A percentile compares a stretch with the other conserved stretches of the same genome.
Evolutionary conservation across 2,888 invertebrate species (phyloP).

Genomic region (Catonia carolina): DNA sequence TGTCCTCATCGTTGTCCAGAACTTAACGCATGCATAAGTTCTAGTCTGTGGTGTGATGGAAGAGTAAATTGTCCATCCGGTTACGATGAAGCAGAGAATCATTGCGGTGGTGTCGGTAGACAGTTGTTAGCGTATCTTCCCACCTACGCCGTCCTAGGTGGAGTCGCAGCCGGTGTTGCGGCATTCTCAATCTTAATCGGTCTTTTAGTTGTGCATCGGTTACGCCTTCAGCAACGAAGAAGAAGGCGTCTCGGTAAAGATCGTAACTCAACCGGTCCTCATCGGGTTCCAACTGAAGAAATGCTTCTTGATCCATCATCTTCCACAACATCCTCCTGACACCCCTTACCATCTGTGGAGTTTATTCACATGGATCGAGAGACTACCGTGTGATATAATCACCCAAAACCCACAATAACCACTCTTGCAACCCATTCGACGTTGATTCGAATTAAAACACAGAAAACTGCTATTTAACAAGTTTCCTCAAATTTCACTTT

Average conservation of each 20-base stretch:
- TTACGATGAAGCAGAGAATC: slow-evolving; percentile 63
- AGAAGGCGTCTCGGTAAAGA: slow-evolving; percentile 23
- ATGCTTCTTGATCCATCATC: slow-evolving; percentile 55
- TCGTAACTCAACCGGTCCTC: slow-evolving; percentile 33
- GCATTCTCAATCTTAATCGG: slow-evolving; percentile 27
- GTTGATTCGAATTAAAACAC: too few relatives aligned
- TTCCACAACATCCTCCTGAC: slow-evolving; percentile 69
- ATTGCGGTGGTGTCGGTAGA: slow-evolving; percentile 50
- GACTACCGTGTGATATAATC: slow-evolving; percentile 69
- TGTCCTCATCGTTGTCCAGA: slow-evolving; percentile 54
- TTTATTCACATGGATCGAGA: slow-evolving; percentile 90
- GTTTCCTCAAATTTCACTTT: too few relatives aligned
- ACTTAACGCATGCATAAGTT: slow-evolving; percentile 69
- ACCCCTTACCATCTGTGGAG: slow-evolving; percentile 82
- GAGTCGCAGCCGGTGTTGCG: slow-evolving; percentile 24
- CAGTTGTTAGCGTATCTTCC: slow-evolving; percentile 26
- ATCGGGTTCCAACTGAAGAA: slow-evolving; percentile 61
- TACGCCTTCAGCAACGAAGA: slow-evolving; percentile 24
- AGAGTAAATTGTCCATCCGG: slow-evolving; percentile 58
- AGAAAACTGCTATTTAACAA: too few relatives aligned
- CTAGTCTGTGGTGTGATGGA: slow-evolving; percentile 68
- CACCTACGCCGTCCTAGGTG: slow-evolving; percentile 26
- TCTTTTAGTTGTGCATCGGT: slow-evolving; percentile 26
- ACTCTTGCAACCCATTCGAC: too few relatives aligned
- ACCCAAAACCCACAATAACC: too few relatives aligned